phyloP scores from a whole-genome alignment of 2,888 invertebrate genomes.

The Doris montereyensis region DNA sequence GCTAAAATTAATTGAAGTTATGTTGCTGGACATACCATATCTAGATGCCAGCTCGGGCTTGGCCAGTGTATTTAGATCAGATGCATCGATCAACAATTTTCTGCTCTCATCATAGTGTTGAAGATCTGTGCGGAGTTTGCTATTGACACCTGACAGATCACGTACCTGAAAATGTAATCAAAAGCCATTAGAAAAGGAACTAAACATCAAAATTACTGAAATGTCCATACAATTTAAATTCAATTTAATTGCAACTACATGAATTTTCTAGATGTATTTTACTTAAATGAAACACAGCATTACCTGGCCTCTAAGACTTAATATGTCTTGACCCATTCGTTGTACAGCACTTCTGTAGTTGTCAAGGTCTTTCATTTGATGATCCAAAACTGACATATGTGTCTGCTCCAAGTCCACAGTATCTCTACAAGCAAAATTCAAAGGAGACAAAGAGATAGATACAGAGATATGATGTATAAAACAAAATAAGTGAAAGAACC shows the following conservation, averaged over 20 bases:
- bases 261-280: too few relatives aligned
- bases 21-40: slow-evolving; percentile 67
- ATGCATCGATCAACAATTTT: slow-evolving; percentile 64
- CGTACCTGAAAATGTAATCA: too few relatives aligned
- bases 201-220: too few relatives aligned
- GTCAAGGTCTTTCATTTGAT: slow-evolving; percentile 66
- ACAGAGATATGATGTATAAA: neutral
- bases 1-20: too few relatives aligned
- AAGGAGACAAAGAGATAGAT: neutral
- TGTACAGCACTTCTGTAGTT: slow-evolving; percentile 67
- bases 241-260: too few relatives aligned
- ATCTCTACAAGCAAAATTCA: neutral
- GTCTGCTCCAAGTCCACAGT: slow-evolving; percentile 52
- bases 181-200: too few relatives aligned
- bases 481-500: neutral
- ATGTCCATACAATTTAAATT: too few relatives aligned
- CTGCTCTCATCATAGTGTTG: slow-evolving; percentile 65
- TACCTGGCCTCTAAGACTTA: slow-evolving; percentile 55
- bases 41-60: slow-evolving; percentile 66
- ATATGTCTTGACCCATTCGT: slow-evolving; percentile 70
- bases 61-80: slow-evolving; percentile 65
- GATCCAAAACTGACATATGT: slow-evolving; percentile 62
- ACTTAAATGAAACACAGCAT: neutral
- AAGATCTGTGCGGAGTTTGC: slow-evolving; percentile 59
- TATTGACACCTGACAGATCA: slow-evolving; percentile 63